Evolutionary conservation across 1,140 invertebrate species (phyloP), one percentile per base, ranked within the genome.

Genomic region (Philaenus spumarius): DNA sequence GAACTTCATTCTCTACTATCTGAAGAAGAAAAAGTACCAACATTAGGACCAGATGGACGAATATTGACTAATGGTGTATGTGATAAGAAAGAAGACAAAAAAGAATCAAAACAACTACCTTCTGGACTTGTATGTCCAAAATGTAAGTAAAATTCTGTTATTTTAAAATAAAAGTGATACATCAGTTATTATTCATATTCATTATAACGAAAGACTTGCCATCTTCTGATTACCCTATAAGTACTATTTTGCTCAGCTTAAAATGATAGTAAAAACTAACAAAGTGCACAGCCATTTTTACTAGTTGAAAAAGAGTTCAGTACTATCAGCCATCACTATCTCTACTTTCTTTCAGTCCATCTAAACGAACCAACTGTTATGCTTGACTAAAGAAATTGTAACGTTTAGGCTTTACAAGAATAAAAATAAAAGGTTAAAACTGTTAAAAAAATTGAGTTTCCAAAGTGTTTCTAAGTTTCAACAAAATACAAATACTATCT

Each of bases 261-360:
- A 71, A 53, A 77, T 80, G 69, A 71, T 70, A 65, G 64, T 67
- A n/a, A n/a, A n/a, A n/a, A n/a, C n/a, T n/a, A n/a, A n/a, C n/a
- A n/a, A n/a, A 64, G 84, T 86, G 4, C 83, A 83, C 64, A 75
- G 84, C n/a, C 85, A 87, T 76, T 73, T 87, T 7, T 80, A 79
- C 54, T 86, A 84, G 77, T 79, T 85, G 67, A n/a, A 81, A 84
- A 15, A 26, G 2, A 57, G 47, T n/a, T n/a, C n/a, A n/a, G n/a
- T n/a, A n/a, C n/a, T n/a, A n/a, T n/a, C n/a, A n/a, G n/a, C n/a
- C n/a, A n/a, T n/a, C n/a, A n/a, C n/a, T n/a, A n/a, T n/a, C n/a
- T n/a, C n/a, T n/a, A n/a, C n/a, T n/a, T n/a, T n/a, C n/a, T n/a
- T n/a, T n/a, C n/a, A n/a, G n/a, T n/a, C n/a, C n/a, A n/a, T n/a